Conservation (phyloP, 2,113 vertebrate species). For the Dromiciops gliroides region DNA sequence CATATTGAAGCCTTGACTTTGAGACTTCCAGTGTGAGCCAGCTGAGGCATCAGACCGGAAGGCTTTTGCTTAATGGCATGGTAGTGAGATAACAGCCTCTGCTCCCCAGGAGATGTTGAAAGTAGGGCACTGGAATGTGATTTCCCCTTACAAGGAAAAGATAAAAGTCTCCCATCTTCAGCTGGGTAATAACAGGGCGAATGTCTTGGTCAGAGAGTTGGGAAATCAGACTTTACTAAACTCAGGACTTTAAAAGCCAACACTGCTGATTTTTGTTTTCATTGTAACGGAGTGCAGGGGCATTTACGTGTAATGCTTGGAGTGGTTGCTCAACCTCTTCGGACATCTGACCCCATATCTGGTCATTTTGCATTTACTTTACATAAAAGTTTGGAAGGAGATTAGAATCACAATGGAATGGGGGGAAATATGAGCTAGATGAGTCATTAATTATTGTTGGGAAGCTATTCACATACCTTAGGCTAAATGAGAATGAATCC, state of each 20-base stretch:
- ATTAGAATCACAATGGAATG: not conserved
- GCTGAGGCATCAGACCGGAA: too few species aligned
- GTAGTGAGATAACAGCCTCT: too few species aligned
- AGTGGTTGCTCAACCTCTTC: not conserved
- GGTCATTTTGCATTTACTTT: not conserved
- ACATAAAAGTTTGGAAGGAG: not conserved
- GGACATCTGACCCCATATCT: not conserved
- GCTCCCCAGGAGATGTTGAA: too few species aligned
- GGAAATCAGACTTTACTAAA: not conserved
- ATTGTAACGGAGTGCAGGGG: not conserved
- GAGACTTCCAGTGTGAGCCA: too few species aligned
- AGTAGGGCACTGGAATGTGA: too few species aligned
- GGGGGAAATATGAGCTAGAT: not conserved
- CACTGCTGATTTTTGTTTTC: not conserved
- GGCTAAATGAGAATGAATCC: not conserved
- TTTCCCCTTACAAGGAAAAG: too few species aligned
- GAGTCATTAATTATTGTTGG: not conserved
- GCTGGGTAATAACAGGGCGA: not conserved
- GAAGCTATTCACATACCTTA: not conserved
- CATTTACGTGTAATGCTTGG: not conserved
- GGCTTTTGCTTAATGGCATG: too few species aligned
- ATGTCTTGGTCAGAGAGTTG: not conserved
- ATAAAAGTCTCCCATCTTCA: too few species aligned
- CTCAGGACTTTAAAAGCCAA: not conserved
- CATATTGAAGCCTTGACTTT: too few species aligned